phyloP scores from a whole-genome alignment of 1,140 invertebrate genomes.

The Diorhabda sublineata region DNA sequence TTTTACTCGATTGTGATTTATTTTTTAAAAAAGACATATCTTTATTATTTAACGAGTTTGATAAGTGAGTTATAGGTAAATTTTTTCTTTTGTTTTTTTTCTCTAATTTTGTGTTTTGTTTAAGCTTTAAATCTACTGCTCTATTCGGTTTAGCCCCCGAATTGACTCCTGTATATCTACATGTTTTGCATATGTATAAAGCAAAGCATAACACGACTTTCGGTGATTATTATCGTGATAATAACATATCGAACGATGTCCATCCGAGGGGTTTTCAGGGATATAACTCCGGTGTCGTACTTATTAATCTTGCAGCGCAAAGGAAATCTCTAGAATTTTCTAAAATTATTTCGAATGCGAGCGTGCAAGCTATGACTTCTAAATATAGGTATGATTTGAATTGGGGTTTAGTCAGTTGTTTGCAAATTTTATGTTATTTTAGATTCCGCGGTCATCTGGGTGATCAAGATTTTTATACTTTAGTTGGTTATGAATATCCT shows the following conservation, averaged over 20 bases:
- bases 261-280: conserved; percentile 65
- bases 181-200: conserved; percentile 66
- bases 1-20: conserved; percentile 78
- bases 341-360: conserved; percentile 20
- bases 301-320: conserved; percentile 69
- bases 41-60: conserved; percentile 65
- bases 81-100: not conserved
- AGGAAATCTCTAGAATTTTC: conserved; percentile 53
- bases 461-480: conserved; percentile 84
- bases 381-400: conserved; percentile 12
- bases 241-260: conserved; percentile 23
- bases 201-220: conserved; percentile 40
- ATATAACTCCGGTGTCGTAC: conserved; percentile 76
- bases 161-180: conserved; percentile 75
- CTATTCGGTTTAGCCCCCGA: conserved; percentile 75
- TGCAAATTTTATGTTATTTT: not conserved
- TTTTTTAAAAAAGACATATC: conserved; percentile 69
- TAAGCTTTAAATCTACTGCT: conserved; percentile 50
- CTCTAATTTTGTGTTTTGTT: not conserved
- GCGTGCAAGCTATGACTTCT: conserved; percentile 10
- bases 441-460: conserved; percentile 67
- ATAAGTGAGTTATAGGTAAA: conserved; percentile 52
- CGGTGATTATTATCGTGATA: conserved; percentile 41
- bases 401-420: too few species aligned
- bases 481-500: conserved; percentile 66